Percentiles rank a stretch among this genome's conserved stretches.
These are phyloP conservation scores for Lycocerus yunnanus DNA, from an alignment of 2,888 invertebrate species.

Conservation along the genomic window DNA sequence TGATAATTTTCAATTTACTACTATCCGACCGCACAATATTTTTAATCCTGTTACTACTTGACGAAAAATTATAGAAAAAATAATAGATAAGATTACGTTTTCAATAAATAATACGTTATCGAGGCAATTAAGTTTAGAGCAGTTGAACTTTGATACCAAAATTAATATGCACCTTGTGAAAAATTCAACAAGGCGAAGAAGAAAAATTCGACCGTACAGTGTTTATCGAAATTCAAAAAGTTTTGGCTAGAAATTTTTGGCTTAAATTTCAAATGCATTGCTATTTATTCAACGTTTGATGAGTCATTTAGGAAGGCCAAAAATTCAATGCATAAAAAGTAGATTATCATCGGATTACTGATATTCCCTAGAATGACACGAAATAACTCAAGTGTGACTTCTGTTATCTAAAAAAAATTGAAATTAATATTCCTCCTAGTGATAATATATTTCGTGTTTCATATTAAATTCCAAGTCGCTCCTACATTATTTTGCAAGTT, in stretches of 20 bases:
- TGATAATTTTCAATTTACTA: background rate
- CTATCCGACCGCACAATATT: background rate
- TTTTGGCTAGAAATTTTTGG: background rate
- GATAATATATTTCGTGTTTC: background rate
- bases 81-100: background rate
- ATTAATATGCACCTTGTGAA: background rate
- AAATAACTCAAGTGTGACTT: background rate
- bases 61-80: background rate
- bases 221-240: no score
- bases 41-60: background rate
- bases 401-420: background rate
- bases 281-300: background rate
- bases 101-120: background rate
- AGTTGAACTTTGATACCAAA: background rate
- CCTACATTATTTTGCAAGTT: background rate
- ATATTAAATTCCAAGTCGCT: background rate
- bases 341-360: background rate
- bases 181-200: no score
- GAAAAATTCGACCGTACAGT: no score
- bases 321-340: background rate
- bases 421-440: background rate
- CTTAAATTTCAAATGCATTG: background rate
- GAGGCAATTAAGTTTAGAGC: background rate
- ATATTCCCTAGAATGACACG: background rate
- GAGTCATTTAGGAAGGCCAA: background rate